Conservation (phyloP, 2,888 invertebrate genomes). For the Pogonocherus hispidulus region DNA sequence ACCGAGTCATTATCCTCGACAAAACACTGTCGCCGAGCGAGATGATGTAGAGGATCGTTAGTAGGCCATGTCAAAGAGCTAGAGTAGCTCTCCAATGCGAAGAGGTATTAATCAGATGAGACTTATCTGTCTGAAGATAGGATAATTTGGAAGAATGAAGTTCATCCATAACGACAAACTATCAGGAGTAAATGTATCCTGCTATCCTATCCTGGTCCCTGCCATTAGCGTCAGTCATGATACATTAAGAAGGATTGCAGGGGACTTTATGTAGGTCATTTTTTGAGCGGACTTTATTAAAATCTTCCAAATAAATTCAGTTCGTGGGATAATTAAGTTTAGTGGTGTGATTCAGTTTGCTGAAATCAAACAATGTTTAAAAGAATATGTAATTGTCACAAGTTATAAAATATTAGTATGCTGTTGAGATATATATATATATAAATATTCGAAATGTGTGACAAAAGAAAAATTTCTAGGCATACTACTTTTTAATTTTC, state of each 20-base stretch:
- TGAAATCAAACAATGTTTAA: too few relatives aligned
- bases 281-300: too few relatives aligned
- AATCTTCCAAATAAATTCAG: too few relatives aligned
- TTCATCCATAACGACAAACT: conserved; percentile 35
- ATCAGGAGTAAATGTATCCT: conserved; percentile 31
- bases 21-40: conserved; percentile 25
- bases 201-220: conserved; percentile 18
- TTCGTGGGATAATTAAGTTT: too few relatives aligned
- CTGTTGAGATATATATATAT: too few relatives aligned
- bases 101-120: conserved; percentile 31
- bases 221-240: conserved; percentile 18
- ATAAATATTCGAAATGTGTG: too few relatives aligned
- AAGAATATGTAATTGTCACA: too few relatives aligned
- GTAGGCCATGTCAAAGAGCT: conserved; percentile 20
- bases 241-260: conserved; percentile 17
- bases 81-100: conserved; percentile 11
- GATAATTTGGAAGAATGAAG: conserved; percentile 34
- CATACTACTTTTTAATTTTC: too few relatives aligned
- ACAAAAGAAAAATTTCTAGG: too few relatives aligned
- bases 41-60: conserved; percentile 31
- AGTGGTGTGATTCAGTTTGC: too few relatives aligned
- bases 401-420: too few relatives aligned
- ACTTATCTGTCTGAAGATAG: conserved; percentile 31
- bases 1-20: conserved; percentile 26
- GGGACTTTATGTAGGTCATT: conserved; percentile 24